phyloP scores from a whole-genome alignment of 2,113 vertebrate genomes.

The Eulemur rufifrons region DNA sequence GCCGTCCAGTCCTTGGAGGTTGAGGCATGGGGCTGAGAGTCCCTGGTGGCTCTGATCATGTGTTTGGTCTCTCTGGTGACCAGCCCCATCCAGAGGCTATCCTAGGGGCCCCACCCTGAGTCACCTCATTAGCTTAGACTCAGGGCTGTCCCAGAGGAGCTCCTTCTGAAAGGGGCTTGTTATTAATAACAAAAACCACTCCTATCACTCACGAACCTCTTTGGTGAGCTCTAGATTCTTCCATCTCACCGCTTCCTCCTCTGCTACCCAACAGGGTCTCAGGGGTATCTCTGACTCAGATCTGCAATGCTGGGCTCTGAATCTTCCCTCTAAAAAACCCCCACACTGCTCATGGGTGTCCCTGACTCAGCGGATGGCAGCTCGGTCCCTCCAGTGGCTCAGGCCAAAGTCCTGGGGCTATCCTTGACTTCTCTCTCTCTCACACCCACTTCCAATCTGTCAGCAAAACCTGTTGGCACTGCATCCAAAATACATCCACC shows the following conservation, averaged over 20 bases:
- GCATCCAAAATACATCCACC: neutral
- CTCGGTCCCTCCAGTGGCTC: neutral
- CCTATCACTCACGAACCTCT: neutral
- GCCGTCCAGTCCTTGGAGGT: neutral
- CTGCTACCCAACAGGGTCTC: neutral
- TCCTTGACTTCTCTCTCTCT: neutral
- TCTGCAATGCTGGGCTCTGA: neutral
- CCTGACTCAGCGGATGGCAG: neutral
- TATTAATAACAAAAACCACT: neutral
- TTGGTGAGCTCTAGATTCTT: neutral
- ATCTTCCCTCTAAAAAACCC: neutral
- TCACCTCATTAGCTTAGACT: neutral
- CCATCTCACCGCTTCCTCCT: neutral
- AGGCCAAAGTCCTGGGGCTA: neutral
- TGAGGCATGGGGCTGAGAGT: neutral
- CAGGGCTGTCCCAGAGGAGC: neutral
- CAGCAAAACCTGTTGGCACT: neutral
- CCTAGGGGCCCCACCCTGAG: neutral
- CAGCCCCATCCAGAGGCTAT: neutral
- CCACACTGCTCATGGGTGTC: neutral
- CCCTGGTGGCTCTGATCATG: neutral
- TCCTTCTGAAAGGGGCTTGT: neutral
- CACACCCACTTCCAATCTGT: slow-evolving; percentile 45
- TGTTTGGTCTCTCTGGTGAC: neutral
- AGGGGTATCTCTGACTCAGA: neutral